These are phyloP conservation scores for Hippolais icterina DNA, from an alignment of 2,113 vertebrate species.

Conservation along the genomic window DNA sequence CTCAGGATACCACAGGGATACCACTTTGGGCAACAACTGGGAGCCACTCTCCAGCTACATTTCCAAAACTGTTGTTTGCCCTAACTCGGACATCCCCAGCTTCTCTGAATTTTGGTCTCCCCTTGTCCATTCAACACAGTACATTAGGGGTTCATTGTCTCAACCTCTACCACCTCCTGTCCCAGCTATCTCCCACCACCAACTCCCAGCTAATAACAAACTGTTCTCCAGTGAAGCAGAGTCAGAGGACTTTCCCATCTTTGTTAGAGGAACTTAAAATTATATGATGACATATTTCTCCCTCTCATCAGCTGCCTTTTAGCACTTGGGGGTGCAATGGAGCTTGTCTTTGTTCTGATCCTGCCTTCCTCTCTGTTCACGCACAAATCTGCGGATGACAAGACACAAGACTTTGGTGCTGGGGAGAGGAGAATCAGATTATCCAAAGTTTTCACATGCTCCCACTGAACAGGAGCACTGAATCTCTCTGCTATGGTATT, in stretches of 20 bases:
- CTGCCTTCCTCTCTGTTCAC: background rate
- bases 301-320: background rate
- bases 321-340: background rate
- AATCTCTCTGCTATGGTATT: background rate
- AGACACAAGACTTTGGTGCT: background rate
- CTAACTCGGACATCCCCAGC: background rate
- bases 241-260: background rate
- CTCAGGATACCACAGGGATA: background rate
- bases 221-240: background rate
- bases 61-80: background rate
- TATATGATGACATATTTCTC: background rate
- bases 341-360: background rate
- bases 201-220: background rate
- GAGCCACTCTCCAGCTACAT: background rate
- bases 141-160: background rate
- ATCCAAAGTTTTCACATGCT: background rate
- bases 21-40: background rate
- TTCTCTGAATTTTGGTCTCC: background rate
- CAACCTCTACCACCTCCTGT: background rate
- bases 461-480: background rate
- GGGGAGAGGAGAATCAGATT: background rate
- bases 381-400: background rate
- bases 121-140: background rate
- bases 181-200: background rate
- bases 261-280: background rate